Evolutionary conservation across 2,888 invertebrate genomes (phyloP), one percentile per base, ranked within the genome.

Genomic region (Mimachlamys varia): DNA sequence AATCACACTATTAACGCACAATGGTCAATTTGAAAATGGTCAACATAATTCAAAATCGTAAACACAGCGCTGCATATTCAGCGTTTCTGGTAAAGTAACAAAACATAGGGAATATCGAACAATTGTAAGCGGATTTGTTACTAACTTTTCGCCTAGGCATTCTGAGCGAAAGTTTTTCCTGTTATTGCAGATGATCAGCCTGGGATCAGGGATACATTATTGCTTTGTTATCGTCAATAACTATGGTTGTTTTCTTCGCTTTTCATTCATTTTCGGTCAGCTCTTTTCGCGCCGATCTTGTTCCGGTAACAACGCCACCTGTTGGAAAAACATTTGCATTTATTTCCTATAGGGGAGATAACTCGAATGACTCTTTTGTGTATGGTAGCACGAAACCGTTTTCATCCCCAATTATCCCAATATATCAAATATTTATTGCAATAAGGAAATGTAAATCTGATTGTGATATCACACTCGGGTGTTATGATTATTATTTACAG

Each of bases 271-370:
- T 76, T 76, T 76, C 76, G 76, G 12, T 27, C 12, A 76, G 76
- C 27, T 76, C 76, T 76, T 76, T 76, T 76, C 76, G 76, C 76
- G 76, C 76, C 76, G 76, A 76, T 76, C 76, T 76, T 76, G 76
- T 76, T 76, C 76, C 76, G 76, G 76, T 76, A 76, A 76, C 76
- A 76, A 27, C 76, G 76, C 76, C 76, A 76, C 76, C 76, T 76
- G 76, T 76, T 76, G 76, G 76, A 76, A 76, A 76, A 76, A 76
- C 76, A 76, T 76, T 33, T 76, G 76, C 76, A 76, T 76, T 27
- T 76, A 76, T 76, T 76, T 76, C 76, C 76, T 76, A 33, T 33
- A 76, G 27, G 76, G 76, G 76, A 76, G 10, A 12, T 33, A 76
- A 76, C 76, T 76, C 76, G 76, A 33, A 13, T 12, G 4, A 33